These are phyloP conservation scores for Indri indri DNA, from an alignment of 2,113 vertebrate species.

Conservation along the genomic window DNA sequence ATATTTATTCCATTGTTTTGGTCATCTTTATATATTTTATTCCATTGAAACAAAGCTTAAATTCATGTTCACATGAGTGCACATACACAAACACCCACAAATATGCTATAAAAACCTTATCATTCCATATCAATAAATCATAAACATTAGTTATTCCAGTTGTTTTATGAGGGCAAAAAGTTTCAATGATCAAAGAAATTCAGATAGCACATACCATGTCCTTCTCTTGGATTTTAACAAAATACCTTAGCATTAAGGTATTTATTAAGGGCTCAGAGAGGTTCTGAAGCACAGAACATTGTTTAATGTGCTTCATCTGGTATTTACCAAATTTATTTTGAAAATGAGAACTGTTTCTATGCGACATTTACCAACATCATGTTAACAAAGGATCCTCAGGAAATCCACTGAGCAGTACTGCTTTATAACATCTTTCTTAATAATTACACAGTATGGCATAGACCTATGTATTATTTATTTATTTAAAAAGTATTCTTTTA, in stretches of 20 bases:
- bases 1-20: not conserved
- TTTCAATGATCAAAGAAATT: not conserved
- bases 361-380: not conserved
- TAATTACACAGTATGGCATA: not conserved
- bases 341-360: not conserved
- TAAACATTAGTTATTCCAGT: not conserved
- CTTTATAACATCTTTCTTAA: not conserved
- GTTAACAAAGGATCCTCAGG: not conserved
- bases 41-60: not conserved
- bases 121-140: not conserved
- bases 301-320: not conserved
- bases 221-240: not conserved
- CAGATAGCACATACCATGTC: not conserved
- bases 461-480: not conserved
- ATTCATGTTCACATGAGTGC: not conserved
- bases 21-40: not conserved
- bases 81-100: not conserved
- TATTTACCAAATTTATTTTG: not conserved
- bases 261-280: not conserved
- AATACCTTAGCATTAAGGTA: not conserved
- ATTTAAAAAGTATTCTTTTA: too few species aligned
- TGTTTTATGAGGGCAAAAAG: not conserved
- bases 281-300: not conserved
- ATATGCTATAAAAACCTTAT: not conserved
- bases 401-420: not conserved